Conservation (phyloP, 2,797 vertebrate genomes). For the Lepilemur septentrionalis region DNA sequence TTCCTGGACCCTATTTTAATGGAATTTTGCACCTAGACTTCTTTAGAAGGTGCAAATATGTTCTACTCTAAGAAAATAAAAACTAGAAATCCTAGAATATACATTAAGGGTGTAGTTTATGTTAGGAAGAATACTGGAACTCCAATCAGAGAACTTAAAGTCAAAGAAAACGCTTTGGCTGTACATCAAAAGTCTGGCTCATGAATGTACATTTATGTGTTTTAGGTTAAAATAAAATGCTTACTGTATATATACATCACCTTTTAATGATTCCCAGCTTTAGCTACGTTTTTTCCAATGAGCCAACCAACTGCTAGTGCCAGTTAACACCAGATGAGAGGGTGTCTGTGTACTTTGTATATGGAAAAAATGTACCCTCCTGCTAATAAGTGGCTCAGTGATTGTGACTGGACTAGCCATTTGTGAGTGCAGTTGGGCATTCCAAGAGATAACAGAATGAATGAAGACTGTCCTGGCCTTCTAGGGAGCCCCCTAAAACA, state of each 20-base stretch:
- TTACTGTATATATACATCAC: not conserved
- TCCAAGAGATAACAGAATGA: not conserved
- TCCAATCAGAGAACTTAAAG: not conserved
- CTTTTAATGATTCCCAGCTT: conserved; percentile 10
- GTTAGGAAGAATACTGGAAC: not conserved
- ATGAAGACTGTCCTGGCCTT: not conserved
- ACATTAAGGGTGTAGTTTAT: not conserved
- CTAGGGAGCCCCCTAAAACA: not conserved
- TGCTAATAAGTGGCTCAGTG: not conserved
- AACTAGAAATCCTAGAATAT: not conserved
- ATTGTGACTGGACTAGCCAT: not conserved
- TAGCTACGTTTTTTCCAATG: not conserved
- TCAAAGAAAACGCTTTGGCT: not conserved
- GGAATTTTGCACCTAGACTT: not conserved
- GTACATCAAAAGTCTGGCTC: not conserved
- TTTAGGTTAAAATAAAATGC: conserved; percentile 44
- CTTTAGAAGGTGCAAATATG: not conserved
- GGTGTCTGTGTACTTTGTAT: not conserved
- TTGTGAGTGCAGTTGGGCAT: not conserved
- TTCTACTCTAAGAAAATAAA: not conserved
- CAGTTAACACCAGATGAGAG: not conserved
- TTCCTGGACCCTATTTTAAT: not conserved
- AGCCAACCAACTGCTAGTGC: not conserved
- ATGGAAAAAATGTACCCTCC: not conserved
- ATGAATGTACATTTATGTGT: not conserved